Base-by-base conservation (phyloP, 2,797 vertebrate genomes). In the Hippopotamyrus pictus region DNA sequence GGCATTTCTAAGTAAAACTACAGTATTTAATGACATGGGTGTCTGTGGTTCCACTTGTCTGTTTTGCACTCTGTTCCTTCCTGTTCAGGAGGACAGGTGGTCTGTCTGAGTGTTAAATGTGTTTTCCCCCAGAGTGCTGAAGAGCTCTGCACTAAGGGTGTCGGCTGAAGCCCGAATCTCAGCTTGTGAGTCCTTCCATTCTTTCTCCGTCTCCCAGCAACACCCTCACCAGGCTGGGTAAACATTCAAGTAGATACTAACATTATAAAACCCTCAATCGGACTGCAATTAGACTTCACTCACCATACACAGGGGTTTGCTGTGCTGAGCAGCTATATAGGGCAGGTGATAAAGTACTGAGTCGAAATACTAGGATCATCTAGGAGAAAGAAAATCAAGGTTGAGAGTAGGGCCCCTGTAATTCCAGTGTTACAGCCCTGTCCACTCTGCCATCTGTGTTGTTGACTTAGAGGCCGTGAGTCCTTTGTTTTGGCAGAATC, bases 61-160 rank as follows among this genome's bases (percentile, higher is more conserved):
- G 57, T 88, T 88, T 76, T 76, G 50, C 41, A 83, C 69, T 89
- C 33, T 33, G 17, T 79, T 62, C 82, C 46, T 50, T 62, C 88
- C 83, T 65, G 25, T 82, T 44, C 65, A 25, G 50, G 83, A 89
- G 85, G 83, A 59, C 9, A n/a, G 84, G 48, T 50, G 22, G 54
- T 29, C 94, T 96, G 95, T 96, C 96, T 97, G 95, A 97, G 96
- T 96, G 96, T 96, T 94, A 94, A 95, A 94, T 97, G 95, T 97
- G 94, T 97, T 97, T 96, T 96, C 97, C 90, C 95, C 95, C 95
- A 97, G 96, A 97, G 96, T 96, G 96, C 96, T 97, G 97, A 96
- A 96, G 94, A 96, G 94, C 95, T 95, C 95, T 96, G 96, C 96
- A 96, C 33, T 94, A 96, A 96, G 96, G 96, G 95, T 96, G 95